Evolutionary conservation across 2,888 invertebrate species (phyloP).

Genomic region (Agapetus fuscipes): DNA sequence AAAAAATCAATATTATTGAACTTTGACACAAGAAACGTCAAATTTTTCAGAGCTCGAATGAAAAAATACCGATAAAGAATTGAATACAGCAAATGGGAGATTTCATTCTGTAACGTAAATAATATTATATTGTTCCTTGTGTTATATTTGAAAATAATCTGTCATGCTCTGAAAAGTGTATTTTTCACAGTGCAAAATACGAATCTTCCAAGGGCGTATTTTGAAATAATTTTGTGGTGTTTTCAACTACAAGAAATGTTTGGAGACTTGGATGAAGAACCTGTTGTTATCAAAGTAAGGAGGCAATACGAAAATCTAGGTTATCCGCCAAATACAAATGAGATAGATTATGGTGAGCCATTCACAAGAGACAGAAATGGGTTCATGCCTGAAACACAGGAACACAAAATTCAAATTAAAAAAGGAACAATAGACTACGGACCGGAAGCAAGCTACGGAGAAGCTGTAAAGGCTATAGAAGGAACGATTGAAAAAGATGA

Average conservation of each 20-base stretch:
- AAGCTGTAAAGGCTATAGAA: constrained; percentile 9
- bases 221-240: neutral
- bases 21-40: no score
- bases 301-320: constrained; percentile 13
- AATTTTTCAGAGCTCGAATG: no score
- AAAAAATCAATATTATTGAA: no score
- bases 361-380: constrained; percentile 10
- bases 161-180: no score
- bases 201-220: no score
- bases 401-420: constrained; percentile 2
- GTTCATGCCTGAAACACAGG: constrained; percentile 1
- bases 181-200: no score
- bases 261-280: constrained; percentile 2
- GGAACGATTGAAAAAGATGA: neutral
- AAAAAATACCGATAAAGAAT: no score
- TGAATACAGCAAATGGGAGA: no score
- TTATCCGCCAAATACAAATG: constrained; percentile 6
- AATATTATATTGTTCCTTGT: no score
- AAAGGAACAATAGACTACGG: constrained; percentile 6
- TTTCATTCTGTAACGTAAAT: no score
- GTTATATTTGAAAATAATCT: no score
- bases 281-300: constrained; percentile 5
- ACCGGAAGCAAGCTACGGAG: constrained; percentile 6
- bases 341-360: constrained; percentile 3
- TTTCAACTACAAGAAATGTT: neutral